Percentiles rank a stretch among this genome's conserved stretches.
These are phyloP conservation scores for Chironex yamaguchii DNA, from an alignment of 30 jellyfish, hydroid and myxozoan genomes.

Conservation along the genomic window DNA sequence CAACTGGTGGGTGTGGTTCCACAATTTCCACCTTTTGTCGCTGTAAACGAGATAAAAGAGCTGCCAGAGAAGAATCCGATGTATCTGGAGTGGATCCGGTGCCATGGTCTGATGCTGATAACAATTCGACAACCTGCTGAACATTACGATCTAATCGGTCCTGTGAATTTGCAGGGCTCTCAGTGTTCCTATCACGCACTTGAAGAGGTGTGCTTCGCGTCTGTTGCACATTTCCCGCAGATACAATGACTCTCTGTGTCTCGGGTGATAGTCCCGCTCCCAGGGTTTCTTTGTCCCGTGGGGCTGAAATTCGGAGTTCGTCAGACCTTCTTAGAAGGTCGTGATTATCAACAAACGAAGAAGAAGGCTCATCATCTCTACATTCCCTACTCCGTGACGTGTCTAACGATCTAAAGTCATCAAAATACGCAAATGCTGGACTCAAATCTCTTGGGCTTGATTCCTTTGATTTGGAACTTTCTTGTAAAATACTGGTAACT, in stretches of 20 bases:
- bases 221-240: slow-evolving; percentile 63
- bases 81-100: slow-evolving; percentile 41
- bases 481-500: slow-evolving; percentile 84
- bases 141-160: slow-evolving; percentile 86
- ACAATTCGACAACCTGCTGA: slow-evolving; percentile 84
- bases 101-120: slow-evolving; percentile 37
- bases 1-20: background rate
- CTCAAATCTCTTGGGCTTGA: slow-evolving; percentile 52
- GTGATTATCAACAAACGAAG: background rate
- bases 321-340: background rate
- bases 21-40: slow-evolving; percentile 47
- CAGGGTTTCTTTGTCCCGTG: slow-evolving; percentile 14
- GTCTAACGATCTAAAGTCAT: background rate
- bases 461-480: slow-evolving; percentile 66
- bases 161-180: slow-evolving; percentile 46
- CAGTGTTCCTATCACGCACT: slow-evolving; percentile 25
- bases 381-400: background rate
- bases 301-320: background rate
- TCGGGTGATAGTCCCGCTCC: slow-evolving; percentile 16
- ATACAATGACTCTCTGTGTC: slow-evolving; percentile 35
- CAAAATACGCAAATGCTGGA: slow-evolving; percentile 11
- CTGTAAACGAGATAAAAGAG: slow-evolving; percentile 61
- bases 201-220: slow-evolving; percentile 17
- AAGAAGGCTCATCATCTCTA: background rate
- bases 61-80: slow-evolving; percentile 65